Base-by-base conservation (phyloP, 2,113 vertebrate species). In the Dromaius novaehollandiae region DNA sequence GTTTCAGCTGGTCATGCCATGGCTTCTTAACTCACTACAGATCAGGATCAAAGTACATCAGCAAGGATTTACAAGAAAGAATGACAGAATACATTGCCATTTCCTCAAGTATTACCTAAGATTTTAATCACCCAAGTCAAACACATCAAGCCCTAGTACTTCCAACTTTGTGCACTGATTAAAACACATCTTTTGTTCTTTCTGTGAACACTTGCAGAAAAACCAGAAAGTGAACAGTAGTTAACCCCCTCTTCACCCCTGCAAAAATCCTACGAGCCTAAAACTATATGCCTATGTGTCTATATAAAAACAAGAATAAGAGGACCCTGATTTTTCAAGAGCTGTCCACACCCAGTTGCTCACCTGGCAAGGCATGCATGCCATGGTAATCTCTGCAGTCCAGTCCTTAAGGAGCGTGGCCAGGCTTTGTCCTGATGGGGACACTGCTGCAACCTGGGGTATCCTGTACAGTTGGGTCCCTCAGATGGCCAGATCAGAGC, bases 331-430 rank as follows among this genome's bases (percentile, higher is more conserved):
- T 32, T 70, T 79, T 69, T 20, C 1, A 7, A 18, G 26, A 63
- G 28, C 0, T 0, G 5, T 6, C 66, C 34, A 50, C 24, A 42
- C 36, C 26, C 7, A 3, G 2, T 3, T 8, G 18, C 40, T 81
- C 36, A 13, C 26, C 25, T 10, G 7, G 44, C 2, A 7, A 22
- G 10, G 36, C 0, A 26, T 25, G 22, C 30, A 3, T 15, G 22
- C 36, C 24, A 7, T 0, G 9, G 20, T 17, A 60, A 32, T 11
- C 50, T 53, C 60, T 28, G 55, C 71, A n/a, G 26, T 7, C 34
- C 17, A 26, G 30, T 36, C 21, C 55, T 79, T 32, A 2, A 17
- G n/a, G 50, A 9, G 38, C 25, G 28, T 2, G 18, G 18, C 19
- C 25, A 30, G 69, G 65, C 50, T 80, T 17, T 0, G 0, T 32